phyloP scores from a whole-genome alignment of 2,113 vertebrate species.

The Microcebus jonahi region DNA sequence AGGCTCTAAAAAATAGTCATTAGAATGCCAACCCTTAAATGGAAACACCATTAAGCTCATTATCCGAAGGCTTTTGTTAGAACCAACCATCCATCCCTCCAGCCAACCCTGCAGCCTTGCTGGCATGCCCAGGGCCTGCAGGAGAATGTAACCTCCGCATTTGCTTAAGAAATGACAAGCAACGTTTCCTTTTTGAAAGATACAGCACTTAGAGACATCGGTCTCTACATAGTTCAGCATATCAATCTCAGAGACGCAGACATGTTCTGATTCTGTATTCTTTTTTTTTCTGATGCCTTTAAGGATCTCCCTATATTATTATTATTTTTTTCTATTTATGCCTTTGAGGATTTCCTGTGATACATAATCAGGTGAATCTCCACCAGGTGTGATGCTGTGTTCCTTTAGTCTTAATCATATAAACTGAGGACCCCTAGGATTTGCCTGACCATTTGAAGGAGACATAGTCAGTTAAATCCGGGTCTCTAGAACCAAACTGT shows the following conservation, averaged over 20 bases:
- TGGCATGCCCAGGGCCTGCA: conserved; percentile 43
- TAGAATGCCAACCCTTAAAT: conserved; percentile 71
- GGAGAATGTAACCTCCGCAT: conserved; percentile 22
- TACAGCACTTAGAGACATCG: background rate
- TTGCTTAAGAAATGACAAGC: conserved; percentile 45
- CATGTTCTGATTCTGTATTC: background rate
- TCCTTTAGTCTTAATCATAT: background rate
- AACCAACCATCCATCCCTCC: background rate
- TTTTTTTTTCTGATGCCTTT: background rate
- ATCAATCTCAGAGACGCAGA: background rate
- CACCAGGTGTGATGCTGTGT: background rate
- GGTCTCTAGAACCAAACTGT: background rate
- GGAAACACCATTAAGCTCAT: conserved; percentile 65
- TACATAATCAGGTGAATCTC: background rate
- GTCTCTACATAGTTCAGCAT: conserved; percentile 37
- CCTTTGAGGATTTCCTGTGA: background rate
- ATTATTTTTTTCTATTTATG: background rate
- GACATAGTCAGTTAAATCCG: background rate
- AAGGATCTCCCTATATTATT: background rate
- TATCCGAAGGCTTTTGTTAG: conserved; percentile 45
- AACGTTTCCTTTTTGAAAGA: conserved; percentile 9
- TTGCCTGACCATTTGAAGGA: background rate
- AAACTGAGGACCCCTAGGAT: background rate
- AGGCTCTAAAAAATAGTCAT: conserved; percentile 75
- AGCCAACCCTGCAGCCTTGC: background rate